Base-by-base conservation (phyloP, 2,113 vertebrate genomes). In the Proteles cristata region DNA sequence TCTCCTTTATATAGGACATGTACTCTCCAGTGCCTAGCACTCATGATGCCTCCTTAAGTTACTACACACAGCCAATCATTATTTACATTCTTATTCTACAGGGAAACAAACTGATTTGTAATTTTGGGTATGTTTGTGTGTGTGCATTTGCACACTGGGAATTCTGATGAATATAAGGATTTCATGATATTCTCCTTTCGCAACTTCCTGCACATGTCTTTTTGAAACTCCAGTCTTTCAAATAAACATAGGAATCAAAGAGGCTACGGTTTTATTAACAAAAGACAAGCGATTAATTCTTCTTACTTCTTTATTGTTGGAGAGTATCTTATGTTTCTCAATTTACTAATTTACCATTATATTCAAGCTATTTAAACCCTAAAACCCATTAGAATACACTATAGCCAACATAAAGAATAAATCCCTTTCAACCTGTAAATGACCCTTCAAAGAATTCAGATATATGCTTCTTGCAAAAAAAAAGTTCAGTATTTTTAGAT, bases 331-430 rank as follows among this genome's bases (percentile, higher is more conserved):
- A 39, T 11, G 58, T 90, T 95, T 96, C 58, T 68, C 81, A 95
- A 33, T 35, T 84, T 97, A 97, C 65, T 90, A 69, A 96, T 73
- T 58, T 79, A 35, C 50, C 83, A 76, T 82, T 90, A 92, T 53
- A 84, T 48, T 76, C 93, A 93, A 94, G 61, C 61, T 88, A 88
- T 68, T 85, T 92, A 93, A 97, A 95, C 50, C 74, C 73, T 79
- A 26, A 97, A 84, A 58, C 35, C 45, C 87, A 89, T 93, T 87
- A 90, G 80, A 84, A 95, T 71, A 63, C 0, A 1, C 16, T 8
- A 61, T 23, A 74, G n/a, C 35, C 79, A 97, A 97, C 87, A 93
- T 61, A 92, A 79, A 88, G 11, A 79, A 63, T 25, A 69, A 95
- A 96, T 97, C 50, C 17, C 43, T 90, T 48, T 92, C 17, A 87